Evolutionary conservation across 1,140 invertebrate genomes (phyloP).

Genomic region (Drosophila sucinea): DNA sequence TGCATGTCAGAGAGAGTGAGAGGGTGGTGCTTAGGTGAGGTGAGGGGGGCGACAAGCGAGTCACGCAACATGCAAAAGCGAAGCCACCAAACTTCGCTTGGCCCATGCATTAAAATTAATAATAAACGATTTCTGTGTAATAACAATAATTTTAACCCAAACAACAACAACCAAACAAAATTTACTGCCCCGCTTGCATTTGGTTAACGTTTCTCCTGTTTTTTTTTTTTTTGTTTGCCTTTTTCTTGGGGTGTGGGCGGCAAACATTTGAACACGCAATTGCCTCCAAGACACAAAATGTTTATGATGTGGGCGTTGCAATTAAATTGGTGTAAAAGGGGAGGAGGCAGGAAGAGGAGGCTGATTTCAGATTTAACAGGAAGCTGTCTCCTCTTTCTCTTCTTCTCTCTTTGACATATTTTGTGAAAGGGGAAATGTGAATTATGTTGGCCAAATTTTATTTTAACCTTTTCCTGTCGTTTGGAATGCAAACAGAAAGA

Average conservation of each 20-base stretch:
- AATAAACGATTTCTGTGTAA: constrained; percentile 80
- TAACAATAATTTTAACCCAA: constrained; percentile 75
- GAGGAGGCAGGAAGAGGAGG: neutral
- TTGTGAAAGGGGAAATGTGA: neutral
- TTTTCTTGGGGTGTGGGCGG: constrained; percentile 69
- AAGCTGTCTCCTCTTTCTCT: constrained; percentile 45
- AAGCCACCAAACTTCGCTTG: constrained; percentile 12
- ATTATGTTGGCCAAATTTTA: neutral
- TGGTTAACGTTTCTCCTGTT: constrained; percentile 1
- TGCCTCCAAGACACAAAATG: constrained; percentile 47
- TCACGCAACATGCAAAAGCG: constrained; percentile 62
- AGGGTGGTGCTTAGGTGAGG: neutral
- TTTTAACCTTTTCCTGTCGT: neutral
- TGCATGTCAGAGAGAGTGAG: constrained; percentile 40
- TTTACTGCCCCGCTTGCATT: constrained; percentile 67
- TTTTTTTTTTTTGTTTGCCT: constrained; percentile 14
- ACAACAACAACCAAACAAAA: constrained; percentile 37
- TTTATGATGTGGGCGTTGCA: constrained; percentile 80
- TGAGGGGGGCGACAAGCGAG: constrained; percentile 53
- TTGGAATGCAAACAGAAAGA: neutral
- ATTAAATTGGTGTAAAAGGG: constrained; percentile 66
- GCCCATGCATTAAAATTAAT: constrained; percentile 79
- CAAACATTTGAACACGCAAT: constrained; percentile 79
- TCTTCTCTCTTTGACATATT: neutral
- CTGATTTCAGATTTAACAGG: constrained; percentile 51